Evolutionary conservation across 2,797 vertebrate genomes (phyloP).

Genomic region (Lindbergichthys nudifrons): DNA sequence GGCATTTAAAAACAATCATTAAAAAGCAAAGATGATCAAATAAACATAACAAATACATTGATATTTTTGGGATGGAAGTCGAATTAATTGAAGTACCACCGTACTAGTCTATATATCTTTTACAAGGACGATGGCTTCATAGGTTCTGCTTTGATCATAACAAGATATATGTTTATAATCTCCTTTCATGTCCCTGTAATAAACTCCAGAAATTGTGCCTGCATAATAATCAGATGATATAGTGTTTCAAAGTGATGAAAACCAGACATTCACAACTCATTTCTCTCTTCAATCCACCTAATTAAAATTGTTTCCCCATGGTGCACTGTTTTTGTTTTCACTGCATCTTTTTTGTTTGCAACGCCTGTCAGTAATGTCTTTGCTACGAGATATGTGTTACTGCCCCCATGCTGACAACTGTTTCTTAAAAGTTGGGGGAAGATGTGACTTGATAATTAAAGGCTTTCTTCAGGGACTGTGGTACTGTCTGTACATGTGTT

Average conservation of each 20-base stretch:
- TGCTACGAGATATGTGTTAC: conserved; percentile 18
- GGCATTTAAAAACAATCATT: too few species aligned
- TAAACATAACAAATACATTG: too few species aligned
- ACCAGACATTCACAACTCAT: conserved; percentile 13
- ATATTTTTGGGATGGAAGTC: too few species aligned
- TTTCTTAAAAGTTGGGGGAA: conserved; percentile 25
- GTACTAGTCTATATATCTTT: not conserved
- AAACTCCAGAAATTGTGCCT: conserved; percentile 20
- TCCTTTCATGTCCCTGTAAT: conserved; percentile 21
- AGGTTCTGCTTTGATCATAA: conserved; percentile 26
- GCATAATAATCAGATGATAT: conserved; percentile 13
- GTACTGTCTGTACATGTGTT: not conserved
- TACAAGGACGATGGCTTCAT: not conserved
- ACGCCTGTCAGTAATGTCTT: conserved; percentile 25
- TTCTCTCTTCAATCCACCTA: conserved; percentile 32
- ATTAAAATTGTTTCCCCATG: conserved; percentile 35
- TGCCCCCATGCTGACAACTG: conserved; percentile 7
- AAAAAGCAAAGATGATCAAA: too few species aligned
- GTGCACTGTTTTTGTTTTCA: conserved; percentile 19
- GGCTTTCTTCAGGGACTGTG: conserved; percentile 10
- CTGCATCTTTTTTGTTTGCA: conserved; percentile 23
- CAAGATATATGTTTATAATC: conserved; percentile 5
- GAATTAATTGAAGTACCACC: too few species aligned
- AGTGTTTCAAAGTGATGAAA: conserved; percentile 1
- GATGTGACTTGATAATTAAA: conserved; percentile 39